Base-by-base conservation (phyloP, 2,888 invertebrate species). In the Phortica okadai region DNA sequence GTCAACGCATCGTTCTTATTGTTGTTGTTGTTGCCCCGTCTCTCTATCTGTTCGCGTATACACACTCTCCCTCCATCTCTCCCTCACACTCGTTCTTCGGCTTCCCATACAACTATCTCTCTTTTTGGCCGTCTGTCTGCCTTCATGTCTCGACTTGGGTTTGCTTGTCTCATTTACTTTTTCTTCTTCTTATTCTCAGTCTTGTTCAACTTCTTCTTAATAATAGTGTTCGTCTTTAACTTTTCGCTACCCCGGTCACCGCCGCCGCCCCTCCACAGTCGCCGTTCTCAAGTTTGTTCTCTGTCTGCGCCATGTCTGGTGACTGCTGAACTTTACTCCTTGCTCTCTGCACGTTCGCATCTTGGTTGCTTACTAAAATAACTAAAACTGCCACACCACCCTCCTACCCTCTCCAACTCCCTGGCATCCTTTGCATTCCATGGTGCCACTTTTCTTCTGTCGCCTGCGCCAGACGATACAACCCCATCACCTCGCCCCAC, bases 281-380 rank as follows among this genome's bases (percentile, higher is more conserved):
- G 84, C 86, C 21, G 21, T 85, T 88, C 88, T 88, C 87, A 86
- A 76, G 87, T 75, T 79, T 80, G 69, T 77, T 75, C 74, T 62
- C 78, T 81, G 77, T 88, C 85, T 88, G 87, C 81, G 82, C 86
- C 64, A 81, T 88, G 85, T 88, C 88, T 87, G 82, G 79, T 82
- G 81, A 79, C 82, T 78, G 54, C 83, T 82, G 82, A 78, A 82
- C 79, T 73, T 58, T 62, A 64, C 21, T 62, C 41, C 41, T 59
- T 54, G 73, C 42, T 69, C 76, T 21, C 21, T 21, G 21, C 21
- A 21, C 21, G 21, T 74, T 44, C 44, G 50, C 70, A 70, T 45
- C 6, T 64, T 58, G 54, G 74, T 45, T n/a, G 70, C 67, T 33
- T 50, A 62, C 59, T 72, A 33, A 33, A 33, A 33, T 1, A 33